Evolutionary conservation across 2,113 vertebrate species (phyloP).

Genomic region (Hoplias malabaricus): DNA sequence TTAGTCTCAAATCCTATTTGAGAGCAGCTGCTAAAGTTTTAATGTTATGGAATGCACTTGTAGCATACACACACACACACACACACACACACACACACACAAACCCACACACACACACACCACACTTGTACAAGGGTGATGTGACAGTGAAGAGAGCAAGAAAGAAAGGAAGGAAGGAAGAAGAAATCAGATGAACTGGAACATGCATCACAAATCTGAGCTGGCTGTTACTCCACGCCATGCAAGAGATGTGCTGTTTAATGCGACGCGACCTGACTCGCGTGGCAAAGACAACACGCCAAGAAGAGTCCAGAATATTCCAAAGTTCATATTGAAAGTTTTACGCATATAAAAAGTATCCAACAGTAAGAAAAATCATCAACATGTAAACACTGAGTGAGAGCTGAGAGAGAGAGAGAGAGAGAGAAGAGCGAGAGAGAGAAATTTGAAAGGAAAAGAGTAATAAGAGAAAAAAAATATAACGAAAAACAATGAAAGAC

Average conservation of each 20-base stretch:
- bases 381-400: slow-evolving; percentile 90
- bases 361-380: slow-evolving; percentile 89
- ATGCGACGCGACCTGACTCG: slow-evolving; percentile 67
- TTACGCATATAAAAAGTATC: slow-evolving; percentile 90
- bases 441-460: slow-evolving; percentile 48
- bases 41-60: slow-evolving; percentile 50
- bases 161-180: neutral
- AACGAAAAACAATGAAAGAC: slow-evolving; percentile 55
- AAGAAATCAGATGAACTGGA: slow-evolving; percentile 6
- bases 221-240: slow-evolving; percentile 62
- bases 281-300: slow-evolving; percentile 70
- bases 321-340: slow-evolving; percentile 80
- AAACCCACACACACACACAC: slow-evolving; percentile 45
- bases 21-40: slow-evolving; percentile 70
- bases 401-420: slow-evolving; percentile 66
- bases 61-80: slow-evolving; percentile 41
- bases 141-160: neutral
- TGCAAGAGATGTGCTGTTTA: slow-evolving; percentile 79
- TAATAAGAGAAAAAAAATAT: slow-evolving; percentile 24
- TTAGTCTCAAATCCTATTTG: slow-evolving; percentile 68
- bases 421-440: slow-evolving; percentile 41
- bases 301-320: slow-evolving; percentile 73
- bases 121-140: slow-evolving; percentile 17
- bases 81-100: slow-evolving; percentile 50
- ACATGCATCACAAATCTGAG: slow-evolving; percentile 48